Percentiles rank a stretch among this genome's conserved stretches.
Conservation (phyloP, 1,140 invertebrate species). For the Pseudomyrmex cubaensis region DNA sequence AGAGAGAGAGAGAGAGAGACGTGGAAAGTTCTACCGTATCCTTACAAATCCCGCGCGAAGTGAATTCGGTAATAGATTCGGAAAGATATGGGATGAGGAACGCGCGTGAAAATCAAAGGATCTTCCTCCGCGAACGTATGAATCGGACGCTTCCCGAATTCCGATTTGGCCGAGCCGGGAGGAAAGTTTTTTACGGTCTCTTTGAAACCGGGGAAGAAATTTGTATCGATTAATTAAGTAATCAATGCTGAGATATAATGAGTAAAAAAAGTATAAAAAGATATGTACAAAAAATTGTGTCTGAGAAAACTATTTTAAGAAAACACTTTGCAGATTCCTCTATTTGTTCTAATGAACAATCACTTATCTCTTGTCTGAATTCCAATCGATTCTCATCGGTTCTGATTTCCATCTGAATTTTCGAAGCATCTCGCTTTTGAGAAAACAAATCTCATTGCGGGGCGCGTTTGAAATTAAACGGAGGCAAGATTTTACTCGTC, state of each 20-base stretch:
- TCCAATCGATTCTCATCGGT: neutral
- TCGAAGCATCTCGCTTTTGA: no score
- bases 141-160: slow-evolving; percentile 26
- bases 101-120: slow-evolving; percentile 31
- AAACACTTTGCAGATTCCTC: neutral
- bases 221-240: slow-evolving; percentile 4
- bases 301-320: neutral
- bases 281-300: neutral
- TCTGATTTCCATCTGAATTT: no score
- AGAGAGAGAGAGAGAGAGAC: no score
- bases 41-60: slow-evolving; percentile 40
- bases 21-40: slow-evolving; percentile 38
- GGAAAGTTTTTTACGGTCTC: no score
- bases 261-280: no score
- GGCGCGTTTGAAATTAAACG: no score
- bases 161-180: neutral
- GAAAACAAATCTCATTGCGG: neutral
- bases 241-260: no score
- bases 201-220: neutral
- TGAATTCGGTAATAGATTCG: slow-evolving; percentile 47
- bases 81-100: slow-evolving; percentile 19
- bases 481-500: neutral
- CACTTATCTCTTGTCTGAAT: neutral
- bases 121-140: slow-evolving; percentile 19
- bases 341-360: neutral